Evolutionary conservation across 2,797 vertebrate genomes (phyloP).

Genomic region (Dermochelys coriacea): DNA sequence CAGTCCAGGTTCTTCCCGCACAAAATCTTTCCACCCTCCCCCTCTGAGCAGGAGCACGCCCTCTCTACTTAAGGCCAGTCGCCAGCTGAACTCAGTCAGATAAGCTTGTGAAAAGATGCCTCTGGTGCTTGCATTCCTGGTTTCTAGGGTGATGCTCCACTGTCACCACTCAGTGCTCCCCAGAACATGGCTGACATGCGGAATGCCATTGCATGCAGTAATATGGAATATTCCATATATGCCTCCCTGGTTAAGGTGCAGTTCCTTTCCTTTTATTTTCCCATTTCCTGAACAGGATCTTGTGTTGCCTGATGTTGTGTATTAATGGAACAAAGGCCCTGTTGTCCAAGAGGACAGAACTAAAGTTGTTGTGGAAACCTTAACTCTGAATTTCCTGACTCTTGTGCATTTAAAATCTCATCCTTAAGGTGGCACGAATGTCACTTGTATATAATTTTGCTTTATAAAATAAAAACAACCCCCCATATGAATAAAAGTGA

Average conservation of each 20-base stretch:
- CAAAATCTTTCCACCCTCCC: not conserved
- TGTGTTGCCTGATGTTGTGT: conserved; percentile 27
- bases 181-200: not conserved
- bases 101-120: not conserved
- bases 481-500: conserved; percentile 19
- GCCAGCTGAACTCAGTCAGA: not conserved
- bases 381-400: conserved; percentile 36
- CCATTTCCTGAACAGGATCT: conserved; percentile 10
- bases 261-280: not conserved
- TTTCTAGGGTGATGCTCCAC: not conserved
- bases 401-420: conserved; percentile 2
- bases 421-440: accelerated
- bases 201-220: not conserved
- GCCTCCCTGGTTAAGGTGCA: not conserved
- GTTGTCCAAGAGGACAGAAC: conserved; percentile 33
- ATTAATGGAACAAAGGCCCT: conserved; percentile 31
- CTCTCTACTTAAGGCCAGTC: not conserved
- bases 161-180: not conserved
- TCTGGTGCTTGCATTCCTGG: conserved; percentile 13
- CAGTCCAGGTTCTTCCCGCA: conserved; percentile 7
- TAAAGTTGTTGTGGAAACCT: conserved; percentile 63
- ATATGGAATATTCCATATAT: not conserved
- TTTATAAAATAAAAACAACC: conserved; percentile 21
- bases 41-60: not conserved
- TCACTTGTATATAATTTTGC: not conserved